Base-by-base conservation (phyloP, 2,797 vertebrate species). In the Percopsis omiscomaycus region DNA sequence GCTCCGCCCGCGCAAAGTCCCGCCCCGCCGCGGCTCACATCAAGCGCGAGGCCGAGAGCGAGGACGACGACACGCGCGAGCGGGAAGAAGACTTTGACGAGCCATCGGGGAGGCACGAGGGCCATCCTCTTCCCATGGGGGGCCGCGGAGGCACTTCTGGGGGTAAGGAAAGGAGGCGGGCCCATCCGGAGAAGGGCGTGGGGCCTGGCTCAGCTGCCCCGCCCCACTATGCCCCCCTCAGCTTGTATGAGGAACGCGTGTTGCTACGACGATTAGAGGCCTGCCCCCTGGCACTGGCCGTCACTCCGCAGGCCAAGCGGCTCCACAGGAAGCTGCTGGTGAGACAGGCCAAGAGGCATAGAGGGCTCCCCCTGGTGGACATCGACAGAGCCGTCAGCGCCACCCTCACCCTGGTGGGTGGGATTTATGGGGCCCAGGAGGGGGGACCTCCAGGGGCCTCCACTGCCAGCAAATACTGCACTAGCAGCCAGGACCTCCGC, bases 11-110 rank as follows among this genome's bases (percentile, higher is more conserved):
- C 4, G 96, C 96, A 83, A 96, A 96, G 79, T 92, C 95, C 55
- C 93, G 92, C 61, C 68, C 67, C 0, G 83, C 87, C 0, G 89
- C 87, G 0, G 84, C 94, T 15, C 93, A 95, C 70, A 96, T 99
- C 78, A 99, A 99, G 61, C 92, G 95, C 58, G 97, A 98, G 73
- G 92, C 91, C 0, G 95, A 97, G 53, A 97, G 96, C 0, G 96
- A 98, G 72, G 95, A 97, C 4, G 96, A 97, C 1, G 95, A 94
- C 54, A 75, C 82, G 0, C 90, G 88, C 0, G 84, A 85, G 30
- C 83, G 80, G 0, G 91, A 91, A 1, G 86, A 90, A 0, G 93
- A 94, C 70, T 93, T 93, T 37, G 89, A 92, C 8, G 90, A 86
- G 28, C 48, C 66, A 2, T 84, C 1, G 0, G 79, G 55, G 70